phyloP scores from a whole-genome alignment of 2,888 invertebrate species.

The Miltochrista miniata region DNA sequence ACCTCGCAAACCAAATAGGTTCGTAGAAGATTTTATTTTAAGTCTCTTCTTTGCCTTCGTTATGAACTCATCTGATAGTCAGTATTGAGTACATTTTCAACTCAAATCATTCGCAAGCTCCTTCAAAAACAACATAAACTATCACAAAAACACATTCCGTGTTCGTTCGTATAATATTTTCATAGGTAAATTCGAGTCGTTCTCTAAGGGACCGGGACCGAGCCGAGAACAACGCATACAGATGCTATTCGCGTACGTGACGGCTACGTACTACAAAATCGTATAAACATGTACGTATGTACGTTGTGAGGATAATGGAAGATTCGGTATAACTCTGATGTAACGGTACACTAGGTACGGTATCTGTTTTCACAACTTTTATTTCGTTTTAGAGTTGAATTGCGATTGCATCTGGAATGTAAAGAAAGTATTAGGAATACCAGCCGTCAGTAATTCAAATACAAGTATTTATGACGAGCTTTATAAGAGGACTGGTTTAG shows the following conservation, averaged over 20 bases:
- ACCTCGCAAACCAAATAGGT: too few species aligned
- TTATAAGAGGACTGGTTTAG: too few species aligned
- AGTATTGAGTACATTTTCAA: too few species aligned
- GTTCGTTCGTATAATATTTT: slow-evolving; percentile 49
- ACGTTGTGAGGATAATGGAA: slow-evolving; percentile 3
- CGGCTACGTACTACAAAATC: slow-evolving; percentile 34
- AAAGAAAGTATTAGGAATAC: too few species aligned
- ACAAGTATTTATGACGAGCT: too few species aligned
- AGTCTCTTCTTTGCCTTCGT: too few species aligned
- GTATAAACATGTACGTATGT: slow-evolving; percentile 14
- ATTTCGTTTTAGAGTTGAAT: too few species aligned
- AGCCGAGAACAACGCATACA: slow-evolving; percentile 44
- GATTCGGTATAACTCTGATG: slow-evolving; percentile 1
- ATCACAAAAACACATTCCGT: slow-evolving; percentile 16
- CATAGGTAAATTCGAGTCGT: slow-evolving; percentile 58
- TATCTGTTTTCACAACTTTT: too few species aligned
- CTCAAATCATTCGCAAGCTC: not conserved
- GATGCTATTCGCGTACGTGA: slow-evolving; percentile 58
- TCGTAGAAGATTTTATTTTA: not conserved
- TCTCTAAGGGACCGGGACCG: slow-evolving; percentile 53
- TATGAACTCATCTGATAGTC: too few species aligned
- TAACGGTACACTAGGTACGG: too few species aligned
- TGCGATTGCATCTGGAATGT: too few species aligned
- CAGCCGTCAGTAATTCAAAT: too few species aligned
- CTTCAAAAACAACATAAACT: slow-evolving; percentile 1